Base-by-base conservation (phyloP, 2,797 vertebrate species). In the Sparidentex hasta region DNA sequence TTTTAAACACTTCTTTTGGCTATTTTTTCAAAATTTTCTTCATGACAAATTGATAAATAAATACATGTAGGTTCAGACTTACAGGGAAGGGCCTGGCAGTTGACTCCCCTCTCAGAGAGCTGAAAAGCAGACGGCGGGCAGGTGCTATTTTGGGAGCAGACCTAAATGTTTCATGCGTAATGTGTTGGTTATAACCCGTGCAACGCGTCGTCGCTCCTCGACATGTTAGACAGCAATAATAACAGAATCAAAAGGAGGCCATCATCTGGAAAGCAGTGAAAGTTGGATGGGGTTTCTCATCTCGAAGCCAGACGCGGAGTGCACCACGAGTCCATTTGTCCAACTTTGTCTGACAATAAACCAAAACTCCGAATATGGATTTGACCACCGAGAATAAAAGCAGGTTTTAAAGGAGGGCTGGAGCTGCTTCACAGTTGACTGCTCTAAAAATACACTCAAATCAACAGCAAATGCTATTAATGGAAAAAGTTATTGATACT, bases 231-330 rank as follows among this genome's bases (percentile, higher is more conserved):
- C 80, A 76, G 88, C 83, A 92, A 91, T 77, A 82, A 92, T 86
- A 90, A 91, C 81, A 85, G 48, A 41, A 29, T 65, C 47, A 57
- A 46, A 21, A 64, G 68, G 81, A 47, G 91, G 85, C 82, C 87
- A 89, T 91, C 90, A 46, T 90, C 86, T 93, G 92, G 90, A 91
- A 90, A 93, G 51, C 52, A 80, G 87, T 65, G 90, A 90, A 84
- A 85, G 83, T 79, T 89, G 90, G 90, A 92, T 73, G 57, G 78
- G 83, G 64, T 81, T 91, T 46, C 74, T 78, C 71, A 69, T 73
- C 59, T 75, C 55, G 76, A 54, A 75, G 58, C 71, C 84, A 86
- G 76, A 83, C 73, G 52, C 3, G 74, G 62, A 76, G 67, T 41
- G 65, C 63, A 74, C 76, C 78, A 57, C 71, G 44, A 76, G 44